Conservation (phyloP, 2,888 invertebrate genomes). For the Zaprionus obscuricornis region DNA sequence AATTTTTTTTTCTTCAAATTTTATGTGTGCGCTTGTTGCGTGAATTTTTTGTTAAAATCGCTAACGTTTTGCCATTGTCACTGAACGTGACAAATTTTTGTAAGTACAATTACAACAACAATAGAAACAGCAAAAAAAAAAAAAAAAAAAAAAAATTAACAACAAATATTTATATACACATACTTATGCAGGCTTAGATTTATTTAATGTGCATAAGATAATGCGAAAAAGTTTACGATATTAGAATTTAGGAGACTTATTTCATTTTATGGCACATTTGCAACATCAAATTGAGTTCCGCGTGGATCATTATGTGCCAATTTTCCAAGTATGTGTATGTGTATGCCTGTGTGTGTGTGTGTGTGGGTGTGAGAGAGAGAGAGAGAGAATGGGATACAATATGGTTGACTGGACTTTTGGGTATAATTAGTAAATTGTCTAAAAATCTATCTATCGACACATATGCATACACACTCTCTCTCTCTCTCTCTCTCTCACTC, state of each 20-base stretch:
- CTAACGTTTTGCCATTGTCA: conserved; percentile 21
- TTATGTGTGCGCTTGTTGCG: conserved; percentile 44
- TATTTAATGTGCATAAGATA: neutral
- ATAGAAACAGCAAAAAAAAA: conserved; percentile 17
- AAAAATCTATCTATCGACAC: conserved; percentile 4
- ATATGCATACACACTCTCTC: too few relatives aligned
- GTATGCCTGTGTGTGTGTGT: neutral
- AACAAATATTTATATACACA: neutral
- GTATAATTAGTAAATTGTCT: conserved; percentile 27
- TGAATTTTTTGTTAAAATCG: conserved; percentile 48
- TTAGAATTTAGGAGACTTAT: conserved; percentile 17
- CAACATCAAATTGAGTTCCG: conserved; percentile 10
- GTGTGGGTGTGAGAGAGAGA: too few relatives aligned
- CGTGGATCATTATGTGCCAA: too few relatives aligned
- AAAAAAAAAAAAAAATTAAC: neutral
- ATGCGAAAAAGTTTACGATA: neutral
- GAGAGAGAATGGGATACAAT: too few relatives aligned
- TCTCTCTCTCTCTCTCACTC: too few relatives aligned
- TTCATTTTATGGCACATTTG: conserved; percentile 27
- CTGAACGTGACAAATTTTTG: conserved; percentile 66
- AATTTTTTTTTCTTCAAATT: conserved; percentile 13
- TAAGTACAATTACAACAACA: conserved; percentile 37
- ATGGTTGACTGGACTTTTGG: too few relatives aligned
- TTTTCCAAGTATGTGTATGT: neutral
- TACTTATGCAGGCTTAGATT: neutral